Evolutionary conservation across 2,113 vertebrate genomes (phyloP).

Genomic region (Menidia beryllina): DNA sequence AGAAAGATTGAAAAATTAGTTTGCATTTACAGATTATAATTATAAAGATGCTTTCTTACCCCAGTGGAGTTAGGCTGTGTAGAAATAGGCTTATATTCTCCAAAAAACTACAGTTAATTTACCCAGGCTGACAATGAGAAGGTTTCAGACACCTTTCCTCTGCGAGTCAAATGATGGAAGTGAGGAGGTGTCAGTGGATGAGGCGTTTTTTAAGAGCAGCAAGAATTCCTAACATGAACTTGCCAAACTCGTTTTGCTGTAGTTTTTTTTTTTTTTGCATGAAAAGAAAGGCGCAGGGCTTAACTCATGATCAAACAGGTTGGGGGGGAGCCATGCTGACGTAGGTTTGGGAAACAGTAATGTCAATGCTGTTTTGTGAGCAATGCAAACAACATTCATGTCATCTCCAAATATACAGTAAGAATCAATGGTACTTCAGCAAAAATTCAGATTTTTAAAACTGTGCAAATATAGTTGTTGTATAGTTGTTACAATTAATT

Average conservation of each 20-base stretch:
- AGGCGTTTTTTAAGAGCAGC: constrained; percentile 5
- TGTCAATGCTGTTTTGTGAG: not conserved
- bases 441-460: no score
- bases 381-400: not conserved
- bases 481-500: no score
- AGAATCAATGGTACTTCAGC: no score
- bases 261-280: constrained; percentile 2
- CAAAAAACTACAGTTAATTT: not conserved
- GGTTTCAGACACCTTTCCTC: not conserved
- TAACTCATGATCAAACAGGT: not conserved
- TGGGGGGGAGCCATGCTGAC: not conserved
- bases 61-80: not conserved
- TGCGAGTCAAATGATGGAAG: not conserved
- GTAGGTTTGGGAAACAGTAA: not conserved
- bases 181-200: not conserved
- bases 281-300: not conserved
- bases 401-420: not conserved
- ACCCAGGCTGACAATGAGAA: not conserved
- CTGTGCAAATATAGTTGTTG: no score
- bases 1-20: not conserved
- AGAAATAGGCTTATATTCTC: not conserved
- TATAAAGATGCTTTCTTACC: constrained; percentile 48
- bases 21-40: not conserved
- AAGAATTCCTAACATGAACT: constrained; percentile 28
- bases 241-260: constrained; percentile 47